These are phyloP conservation scores for Morus bassanus DNA, from an alignment of 2,797 vertebrate genomes.

Conservation along the genomic window DNA sequence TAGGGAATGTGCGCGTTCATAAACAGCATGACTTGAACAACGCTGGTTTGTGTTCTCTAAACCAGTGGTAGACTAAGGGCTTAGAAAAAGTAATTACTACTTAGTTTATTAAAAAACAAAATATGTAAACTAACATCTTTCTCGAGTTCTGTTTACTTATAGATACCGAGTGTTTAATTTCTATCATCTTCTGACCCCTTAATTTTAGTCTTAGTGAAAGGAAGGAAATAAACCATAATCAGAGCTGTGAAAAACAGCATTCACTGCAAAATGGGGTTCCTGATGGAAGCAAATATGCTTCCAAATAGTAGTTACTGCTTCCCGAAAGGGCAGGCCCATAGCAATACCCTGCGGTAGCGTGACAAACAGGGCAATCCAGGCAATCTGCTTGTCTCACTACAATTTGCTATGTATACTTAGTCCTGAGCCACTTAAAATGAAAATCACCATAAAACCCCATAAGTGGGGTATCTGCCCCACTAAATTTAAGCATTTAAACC, in stretches of 20 bases:
- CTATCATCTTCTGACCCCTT: background rate
- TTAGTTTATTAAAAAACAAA: background rate
- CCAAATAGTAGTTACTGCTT: background rate
- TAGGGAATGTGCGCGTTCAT: background rate
- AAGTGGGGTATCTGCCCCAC: background rate
- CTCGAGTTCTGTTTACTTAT: background rate
- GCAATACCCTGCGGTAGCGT: background rate
- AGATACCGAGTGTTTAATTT: background rate
- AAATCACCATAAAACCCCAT: background rate
- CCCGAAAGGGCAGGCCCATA: background rate
- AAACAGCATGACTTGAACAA: background rate
- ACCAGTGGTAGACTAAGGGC: background rate
- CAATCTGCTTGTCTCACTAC: background rate
- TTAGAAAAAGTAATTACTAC: background rate
- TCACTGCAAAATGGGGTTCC: background rate
- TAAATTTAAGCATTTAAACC: background rate
- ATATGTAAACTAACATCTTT: background rate
- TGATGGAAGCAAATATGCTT: background rate
- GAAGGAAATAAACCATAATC: background rate
- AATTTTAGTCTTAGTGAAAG: background rate
- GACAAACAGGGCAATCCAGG: background rate
- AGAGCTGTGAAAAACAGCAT: background rate
- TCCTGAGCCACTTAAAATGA: background rate
- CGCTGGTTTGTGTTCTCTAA: background rate
- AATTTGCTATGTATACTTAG: background rate